Evolutionary conservation across 30 jellyfish, hydroid and myxozoan genomes (phyloP), one percentile per base, ranked within the genome.

Genomic region (Aurelia sp.): DNA sequence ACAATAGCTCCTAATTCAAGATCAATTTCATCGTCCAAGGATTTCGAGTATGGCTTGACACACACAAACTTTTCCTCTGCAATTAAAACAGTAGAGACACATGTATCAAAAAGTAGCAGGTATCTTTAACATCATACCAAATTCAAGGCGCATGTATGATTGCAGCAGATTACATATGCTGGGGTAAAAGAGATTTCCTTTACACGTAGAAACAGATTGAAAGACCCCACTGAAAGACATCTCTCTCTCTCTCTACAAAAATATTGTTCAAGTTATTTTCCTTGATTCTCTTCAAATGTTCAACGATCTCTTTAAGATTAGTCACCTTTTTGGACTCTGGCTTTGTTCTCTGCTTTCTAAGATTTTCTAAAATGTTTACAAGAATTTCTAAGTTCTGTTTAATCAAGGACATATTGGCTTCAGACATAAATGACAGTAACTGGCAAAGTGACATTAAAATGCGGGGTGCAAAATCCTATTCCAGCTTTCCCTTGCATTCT

Each of bases 1-100:
- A 96, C 99, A 30, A 96, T 88, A 8, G 93, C 92, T 12, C 99
- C 99, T 10, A 80, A 41, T 62, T 91, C 98, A 51, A 96, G 65
- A 52, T 80, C 89, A 20, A 96, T 57, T 82, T 96, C 99, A 69
- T 96, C 99, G 20, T 94, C 96, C 50, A 58, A 74, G 8, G 94
- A 24, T 31, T 96, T 96, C 53, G 68, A 68, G 88, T 66, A 96
- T 38, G 92, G 81, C 86, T 74, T 86, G 27, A 87, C 78, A 40
- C 98, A 96, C 9, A 96, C 93, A 76, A 22, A 91, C 55, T 81
- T 80, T 84, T 75, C 96, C 31, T 87, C 97, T 87, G 85, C 58
- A 38, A 86, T 40, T 22, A 57, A 30, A 64, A 47, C 38, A 60
- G 35, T 0, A 31, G 8, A 33, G n/a, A 61, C 71, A 13, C 24